These are phyloP conservation scores for Origma solitaria DNA, from an alignment of 2,113 vertebrate genomes.

Conservation along the genomic window DNA sequence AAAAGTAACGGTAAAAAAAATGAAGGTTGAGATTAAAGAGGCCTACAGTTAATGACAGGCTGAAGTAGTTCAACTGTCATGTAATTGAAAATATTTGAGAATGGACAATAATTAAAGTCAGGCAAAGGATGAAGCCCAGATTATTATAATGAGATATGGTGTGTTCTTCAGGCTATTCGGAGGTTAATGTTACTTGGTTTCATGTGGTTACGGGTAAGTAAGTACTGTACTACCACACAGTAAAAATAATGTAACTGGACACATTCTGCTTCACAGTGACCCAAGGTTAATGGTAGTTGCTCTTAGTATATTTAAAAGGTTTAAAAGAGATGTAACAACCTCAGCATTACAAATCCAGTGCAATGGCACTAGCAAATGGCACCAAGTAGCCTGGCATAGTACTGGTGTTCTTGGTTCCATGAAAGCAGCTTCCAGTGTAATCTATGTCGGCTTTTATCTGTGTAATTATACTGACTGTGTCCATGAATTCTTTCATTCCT, in stretches of 20 bases:
- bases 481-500: slow-evolving; percentile 59
- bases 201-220: slow-evolving; percentile 67
- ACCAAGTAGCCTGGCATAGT: neutral
- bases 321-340: slow-evolving; percentile 65
- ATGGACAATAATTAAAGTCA: slow-evolving; percentile 75
- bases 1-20: slow-evolving; percentile 50
- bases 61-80: slow-evolving; percentile 73
- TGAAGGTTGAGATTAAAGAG: slow-evolving; percentile 68
- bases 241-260: slow-evolving; percentile 70
- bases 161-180: slow-evolving; percentile 56
- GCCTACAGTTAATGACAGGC: slow-evolving; percentile 67
- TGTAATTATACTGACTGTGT: slow-evolving; percentile 41
- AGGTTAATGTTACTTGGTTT: slow-evolving; percentile 73
- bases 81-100: slow-evolving; percentile 60
- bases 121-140: slow-evolving; percentile 65
- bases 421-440: slow-evolving; percentile 12
- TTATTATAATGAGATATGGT: slow-evolving; percentile 73
- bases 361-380: neutral
- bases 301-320: slow-evolving; percentile 65
- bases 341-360: slow-evolving; percentile 35
- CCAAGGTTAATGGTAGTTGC: slow-evolving; percentile 61
- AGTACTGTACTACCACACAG: slow-evolving; percentile 61
- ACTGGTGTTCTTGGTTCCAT: neutral
- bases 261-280: slow-evolving; percentile 56
- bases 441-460: slow-evolving; percentile 28